phyloP scores from a whole-genome alignment of 2,888 invertebrate species.

The Norana najaformis region DNA sequence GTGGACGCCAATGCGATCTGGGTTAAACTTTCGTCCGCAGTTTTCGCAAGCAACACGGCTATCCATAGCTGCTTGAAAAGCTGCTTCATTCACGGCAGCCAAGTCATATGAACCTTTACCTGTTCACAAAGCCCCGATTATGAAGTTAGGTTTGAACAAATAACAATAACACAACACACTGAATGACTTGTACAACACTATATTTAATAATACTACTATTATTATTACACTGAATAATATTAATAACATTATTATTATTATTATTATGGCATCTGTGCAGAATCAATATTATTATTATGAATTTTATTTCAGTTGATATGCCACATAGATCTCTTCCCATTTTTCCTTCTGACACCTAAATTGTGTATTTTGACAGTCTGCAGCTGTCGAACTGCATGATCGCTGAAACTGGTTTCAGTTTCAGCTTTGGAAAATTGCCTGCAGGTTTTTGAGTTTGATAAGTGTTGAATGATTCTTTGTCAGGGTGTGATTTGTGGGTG shows the following conservation, averaged over 20 bases:
- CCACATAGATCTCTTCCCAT: too few species aligned
- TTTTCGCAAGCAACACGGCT: conserved; percentile 40
- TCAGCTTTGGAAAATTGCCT: too few species aligned
- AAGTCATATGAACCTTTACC: conserved; percentile 29
- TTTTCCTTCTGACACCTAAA: too few species aligned
- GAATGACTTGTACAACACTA: neutral
- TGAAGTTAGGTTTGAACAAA: neutral
- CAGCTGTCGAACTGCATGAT: too few species aligned
- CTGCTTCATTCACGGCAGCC: conserved; percentile 45
- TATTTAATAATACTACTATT: neutral
- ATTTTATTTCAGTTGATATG: too few species aligned
- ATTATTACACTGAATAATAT: neutral
- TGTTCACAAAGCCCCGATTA: neutral
- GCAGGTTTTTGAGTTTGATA: too few species aligned
- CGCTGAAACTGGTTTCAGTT: too few species aligned
- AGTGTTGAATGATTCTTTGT: too few species aligned
- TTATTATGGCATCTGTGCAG: neutral
- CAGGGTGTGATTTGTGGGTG: too few species aligned
- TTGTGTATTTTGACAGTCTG: too few species aligned
- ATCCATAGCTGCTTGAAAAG: conserved; percentile 34
- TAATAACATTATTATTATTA: neutral
- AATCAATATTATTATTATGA: too few species aligned
- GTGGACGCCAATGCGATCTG: conserved; percentile 41
- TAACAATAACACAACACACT: neutral
- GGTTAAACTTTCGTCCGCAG: conserved; percentile 42